Base-by-base conservation (phyloP, 2,113 vertebrate genomes). In the Hiodon alosoides region DNA sequence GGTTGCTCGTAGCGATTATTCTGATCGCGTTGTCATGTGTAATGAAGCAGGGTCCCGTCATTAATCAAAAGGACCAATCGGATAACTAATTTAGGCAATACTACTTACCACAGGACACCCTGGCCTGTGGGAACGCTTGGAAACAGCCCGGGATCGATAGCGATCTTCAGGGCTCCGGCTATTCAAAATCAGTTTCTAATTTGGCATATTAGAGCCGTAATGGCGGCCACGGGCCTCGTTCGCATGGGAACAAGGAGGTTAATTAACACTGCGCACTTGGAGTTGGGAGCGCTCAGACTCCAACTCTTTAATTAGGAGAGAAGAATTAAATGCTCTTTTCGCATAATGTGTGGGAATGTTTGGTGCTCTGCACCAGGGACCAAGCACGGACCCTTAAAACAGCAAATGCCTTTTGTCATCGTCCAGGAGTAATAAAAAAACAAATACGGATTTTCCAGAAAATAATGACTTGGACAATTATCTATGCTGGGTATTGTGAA, bases 81-180 rank as follows among this genome's bases (percentile, higher is more conserved):
- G 93, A 94, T 94, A 94, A 93, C 93, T 95, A 93, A 94, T 94
- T 94, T 93, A 91, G 93, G 92, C 93, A 91, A 94, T 93, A 94
- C 92, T 94, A 82, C 93, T 92, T 92, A 94, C 92, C 90, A 91
- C 91, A 90, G 89, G 92, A 94, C 91, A 92, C 89, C 89, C 89
- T 83, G 90, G 93, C 93, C 90, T 92, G 92, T 92, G 90, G 91
- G 93, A 91, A 93, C 88, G 90, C 90, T 92, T 92, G 93, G 31
- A 76, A 92, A 92, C 91, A 88, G 89, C 80, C 67, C 89, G 84
- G 88, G 92, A 95, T 94, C 94, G 90, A 95, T 95, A 92, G 80
- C 55, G 82, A 87, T 89, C 92, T 86, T 90, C 82, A 76, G 91
- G 88, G 89, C 91, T 86, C 53, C 77, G 76, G 79, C 83, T 75